These are phyloP conservation scores for Nymphalis polychloros DNA, from an alignment of 2,888 invertebrate species.

Conservation along the genomic window DNA sequence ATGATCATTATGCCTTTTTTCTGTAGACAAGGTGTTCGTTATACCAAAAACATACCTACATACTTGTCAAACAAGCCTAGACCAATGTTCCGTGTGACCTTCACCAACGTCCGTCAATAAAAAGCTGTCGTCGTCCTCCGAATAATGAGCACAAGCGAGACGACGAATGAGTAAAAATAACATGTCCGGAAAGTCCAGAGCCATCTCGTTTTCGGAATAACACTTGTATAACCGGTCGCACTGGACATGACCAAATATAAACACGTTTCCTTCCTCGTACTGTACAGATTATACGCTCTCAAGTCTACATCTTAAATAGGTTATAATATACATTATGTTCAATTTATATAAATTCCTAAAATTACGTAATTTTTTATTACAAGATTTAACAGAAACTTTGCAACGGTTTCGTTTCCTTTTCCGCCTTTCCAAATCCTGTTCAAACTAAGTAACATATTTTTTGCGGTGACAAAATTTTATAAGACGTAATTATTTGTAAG, in stretches of 20 bases:
- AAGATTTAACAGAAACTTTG: conserved; percentile 12
- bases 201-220: conserved; percentile 78
- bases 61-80: conserved; percentile 46
- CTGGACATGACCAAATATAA: conserved; percentile 69
- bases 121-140: conserved; percentile 61
- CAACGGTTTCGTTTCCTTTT: conserved; percentile 24
- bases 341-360: conserved; percentile 6
- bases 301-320: conserved; percentile 23
- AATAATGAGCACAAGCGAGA: conserved; percentile 54
- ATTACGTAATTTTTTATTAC: conserved; percentile 7
- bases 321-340: not conserved
- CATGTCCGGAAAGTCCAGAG: conserved; percentile 75
- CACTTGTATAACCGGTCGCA: conserved; percentile 77
- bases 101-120: conserved; percentile 64
- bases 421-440: conserved; percentile 34
- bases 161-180: conserved; percentile 51
- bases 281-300: conserved; percentile 46
- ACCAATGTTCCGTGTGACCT: conserved; percentile 71
- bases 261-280: conserved; percentile 77
- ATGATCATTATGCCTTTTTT: conserved; percentile 10
- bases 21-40: conserved; percentile 19
- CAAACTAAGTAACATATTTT: conserved; percentile 4
- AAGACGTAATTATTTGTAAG: not conserved
- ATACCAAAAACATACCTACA: conserved; percentile 11
- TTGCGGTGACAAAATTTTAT: not conserved